These are phyloP conservation scores for Ceyx melanurus DNA, from an alignment of 2,113 vertebrate species.

Conservation along the genomic window DNA sequence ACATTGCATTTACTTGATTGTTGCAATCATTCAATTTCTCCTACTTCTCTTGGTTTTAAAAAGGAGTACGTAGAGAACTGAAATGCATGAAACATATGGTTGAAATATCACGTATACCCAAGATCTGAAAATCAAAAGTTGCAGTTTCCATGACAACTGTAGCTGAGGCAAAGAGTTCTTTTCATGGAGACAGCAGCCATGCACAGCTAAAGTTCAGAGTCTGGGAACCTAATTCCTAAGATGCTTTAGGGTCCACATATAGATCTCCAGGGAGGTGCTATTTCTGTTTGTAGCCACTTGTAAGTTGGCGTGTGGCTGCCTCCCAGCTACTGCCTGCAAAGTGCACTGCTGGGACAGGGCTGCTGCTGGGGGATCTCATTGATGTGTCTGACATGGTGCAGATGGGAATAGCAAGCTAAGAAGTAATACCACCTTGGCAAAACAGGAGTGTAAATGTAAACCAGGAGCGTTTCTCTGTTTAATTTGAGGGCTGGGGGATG, in stretches of 20 bases:
- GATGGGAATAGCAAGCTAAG: conserved; percentile 9
- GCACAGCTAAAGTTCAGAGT: conserved; percentile 42
- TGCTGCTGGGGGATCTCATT: conserved; percentile 14
- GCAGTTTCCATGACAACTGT: conserved; percentile 56
- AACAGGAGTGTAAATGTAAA: background rate
- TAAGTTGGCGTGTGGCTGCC: conserved; percentile 16
- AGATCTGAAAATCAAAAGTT: conserved; percentile 55
- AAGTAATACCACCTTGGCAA: background rate
- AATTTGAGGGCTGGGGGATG: background rate
- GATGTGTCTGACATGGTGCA: conserved; percentile 32
- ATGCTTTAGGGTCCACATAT: conserved; percentile 32
- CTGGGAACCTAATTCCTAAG: conserved; percentile 29
- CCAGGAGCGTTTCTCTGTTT: background rate
- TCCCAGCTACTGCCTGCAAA: conserved; percentile 17
- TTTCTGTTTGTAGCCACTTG: conserved; percentile 46
- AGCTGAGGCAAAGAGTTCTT: conserved; percentile 31
- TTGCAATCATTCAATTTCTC: background rate
- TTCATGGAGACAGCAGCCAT: conserved; percentile 41
- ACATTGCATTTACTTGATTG: background rate
- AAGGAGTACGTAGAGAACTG: background rate
- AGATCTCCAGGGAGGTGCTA: conserved; percentile 54
- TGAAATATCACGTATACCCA: conserved; percentile 40
- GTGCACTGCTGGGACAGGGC: background rate
- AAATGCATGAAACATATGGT: conserved; percentile 54
- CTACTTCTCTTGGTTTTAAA: background rate